Percentiles rank a stretch among this genome's conserved stretches.
These are phyloP conservation scores for Picus viridis DNA, from an alignment of 2,797 vertebrate genomes.

Conservation along the genomic window DNA sequence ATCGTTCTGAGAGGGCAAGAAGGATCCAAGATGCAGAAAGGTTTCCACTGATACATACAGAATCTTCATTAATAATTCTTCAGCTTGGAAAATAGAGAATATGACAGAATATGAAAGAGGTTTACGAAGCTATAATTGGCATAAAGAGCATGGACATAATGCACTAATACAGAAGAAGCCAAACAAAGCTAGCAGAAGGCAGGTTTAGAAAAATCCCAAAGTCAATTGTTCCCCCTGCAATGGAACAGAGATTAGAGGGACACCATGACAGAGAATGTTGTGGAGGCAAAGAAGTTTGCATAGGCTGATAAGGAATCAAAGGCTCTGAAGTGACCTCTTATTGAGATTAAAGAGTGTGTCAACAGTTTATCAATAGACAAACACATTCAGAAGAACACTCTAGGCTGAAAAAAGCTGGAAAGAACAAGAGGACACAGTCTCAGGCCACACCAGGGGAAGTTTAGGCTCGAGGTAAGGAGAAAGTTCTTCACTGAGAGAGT, in stretches of 20 bases:
- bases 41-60: background rate
- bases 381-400: background rate
- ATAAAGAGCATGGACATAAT: background rate
- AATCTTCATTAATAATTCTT: background rate
- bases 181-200: background rate
- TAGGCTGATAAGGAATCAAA: background rate
- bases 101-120: background rate
- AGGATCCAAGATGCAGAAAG: background rate
- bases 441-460: no score
- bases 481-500: no score
- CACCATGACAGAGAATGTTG: background rate
- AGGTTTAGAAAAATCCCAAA: background rate
- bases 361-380: background rate
- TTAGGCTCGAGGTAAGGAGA: no score
- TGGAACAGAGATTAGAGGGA: background rate
- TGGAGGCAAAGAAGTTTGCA: background rate
- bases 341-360: background rate
- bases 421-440: background rate
- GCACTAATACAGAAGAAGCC: background rate
- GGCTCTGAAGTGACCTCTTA: background rate
- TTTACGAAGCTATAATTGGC: background rate
- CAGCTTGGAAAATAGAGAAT: background rate
- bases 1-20: background rate
- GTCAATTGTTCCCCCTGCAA: background rate
- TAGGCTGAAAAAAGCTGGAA: background rate